phyloP scores from a whole-genome alignment of 1,140 invertebrate species.

The Lordiphosa clarofinis region DNA sequence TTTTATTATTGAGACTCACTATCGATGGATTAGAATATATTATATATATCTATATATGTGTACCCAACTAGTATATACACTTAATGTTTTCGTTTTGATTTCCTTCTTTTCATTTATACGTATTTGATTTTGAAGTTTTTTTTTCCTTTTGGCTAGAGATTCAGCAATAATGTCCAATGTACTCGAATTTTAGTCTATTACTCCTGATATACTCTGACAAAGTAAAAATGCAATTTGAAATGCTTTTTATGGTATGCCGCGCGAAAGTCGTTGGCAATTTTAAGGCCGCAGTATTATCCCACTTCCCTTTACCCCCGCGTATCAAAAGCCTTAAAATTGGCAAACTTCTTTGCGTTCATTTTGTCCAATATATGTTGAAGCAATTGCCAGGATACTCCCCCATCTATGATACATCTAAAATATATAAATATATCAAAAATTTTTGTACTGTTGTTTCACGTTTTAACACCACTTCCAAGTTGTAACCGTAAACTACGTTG shows the following conservation, averaged over 20 bases:
- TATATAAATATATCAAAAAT: constrained; percentile 37
- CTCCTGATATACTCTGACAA: constrained; percentile 79
- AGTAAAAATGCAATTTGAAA: constrained; percentile 51
- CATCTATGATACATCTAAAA: constrained; percentile 14
- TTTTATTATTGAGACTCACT: constrained; percentile 1
- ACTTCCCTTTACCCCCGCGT: constrained; percentile 14
- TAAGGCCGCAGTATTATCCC: constrained; percentile 47
- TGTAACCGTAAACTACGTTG: constrained; percentile 65
- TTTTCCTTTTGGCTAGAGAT: constrained; percentile 61
- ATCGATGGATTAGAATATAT: constrained; percentile 1
- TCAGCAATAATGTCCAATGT: constrained; percentile 62
- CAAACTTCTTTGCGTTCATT: constrained; percentile 57
- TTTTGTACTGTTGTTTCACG: constrained; percentile 70
- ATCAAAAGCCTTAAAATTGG: constrained; percentile 68
- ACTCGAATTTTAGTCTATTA: constrained; percentile 80
- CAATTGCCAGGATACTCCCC: constrained; percentile 11
- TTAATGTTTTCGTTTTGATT: constrained; percentile 19
- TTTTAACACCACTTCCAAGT: constrained; percentile 49
- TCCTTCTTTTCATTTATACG: constrained; percentile 25
- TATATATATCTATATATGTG: not conserved
- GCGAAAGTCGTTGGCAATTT: constrained; percentile 77
- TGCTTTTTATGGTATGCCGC: constrained; percentile 47
- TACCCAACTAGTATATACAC: constrained; percentile 13
- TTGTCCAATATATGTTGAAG: constrained; percentile 45
- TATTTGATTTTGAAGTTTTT: constrained; percentile 50